Evolutionary conservation across 2,113 vertebrate species (phyloP), one percentile per base, ranked within the genome.

Genomic region (Pseudorectes ferrugineus): DNA sequence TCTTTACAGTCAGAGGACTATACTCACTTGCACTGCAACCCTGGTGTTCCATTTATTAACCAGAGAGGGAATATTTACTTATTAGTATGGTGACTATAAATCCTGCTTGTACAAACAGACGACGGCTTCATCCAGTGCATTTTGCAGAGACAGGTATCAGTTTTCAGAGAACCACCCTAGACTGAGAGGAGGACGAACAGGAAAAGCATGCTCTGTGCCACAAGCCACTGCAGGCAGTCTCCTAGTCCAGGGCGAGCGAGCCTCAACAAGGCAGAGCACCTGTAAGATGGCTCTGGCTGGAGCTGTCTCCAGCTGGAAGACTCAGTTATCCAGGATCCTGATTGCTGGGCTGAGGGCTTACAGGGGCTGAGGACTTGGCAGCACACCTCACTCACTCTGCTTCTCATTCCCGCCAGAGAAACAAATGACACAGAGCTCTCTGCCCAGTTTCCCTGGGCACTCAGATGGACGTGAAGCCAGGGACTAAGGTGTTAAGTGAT

Each of bases 241-340:
- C 43, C 55, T 17, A 24, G 61, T 7, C 33, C 46, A 72, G 48
- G 48, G 42, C 0, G 0, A 68, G 38, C 4, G 35, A 91, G n/a
- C 6, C 38, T 46, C 63, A 21, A 3, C 24, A 40, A 22, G n/a
- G 43, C 40, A 77, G 42, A 74, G 43, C 19, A 70, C 42, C 42
- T 52, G 14, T 24, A 68, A 46, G 8, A 46, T 0, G 0, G 33
- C 68, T 74, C 62, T 0, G 2, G 14, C 18, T 3, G 9, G 33
- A 74, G 57, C 61, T 52, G 61, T 10, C 40, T 82, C 38, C 70
- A 25, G 21, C 33, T 71, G 71, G 22, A 75, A 80, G 17, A 24
- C 31, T 84, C 38, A 2, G 28, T 15, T 23, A 87, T 49, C 61
- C 68, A 29, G 0, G 0, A 24, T 51, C 23, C 65, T 57, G 61